Conservation (phyloP, 2,113 vertebrate species). For the Neogobius melanostomus region DNA sequence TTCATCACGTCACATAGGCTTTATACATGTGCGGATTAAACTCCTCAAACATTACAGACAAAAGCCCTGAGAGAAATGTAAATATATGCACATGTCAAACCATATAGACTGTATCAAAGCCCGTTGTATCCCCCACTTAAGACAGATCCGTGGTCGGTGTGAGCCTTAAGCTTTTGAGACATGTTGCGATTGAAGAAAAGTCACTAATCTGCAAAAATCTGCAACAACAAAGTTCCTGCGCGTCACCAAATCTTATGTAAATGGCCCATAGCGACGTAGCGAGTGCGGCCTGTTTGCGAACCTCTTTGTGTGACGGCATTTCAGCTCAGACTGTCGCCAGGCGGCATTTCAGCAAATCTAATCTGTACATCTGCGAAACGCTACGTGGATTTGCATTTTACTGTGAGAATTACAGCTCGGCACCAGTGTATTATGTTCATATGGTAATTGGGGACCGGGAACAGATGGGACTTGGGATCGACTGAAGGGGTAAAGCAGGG, state of each 20-base stretch:
- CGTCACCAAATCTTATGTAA: constrained; percentile 8
- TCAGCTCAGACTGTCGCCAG: background rate
- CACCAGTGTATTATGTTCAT: background rate
- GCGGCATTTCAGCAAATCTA: background rate
- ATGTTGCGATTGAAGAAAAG: constrained; percentile 2
- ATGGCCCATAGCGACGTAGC: constrained; percentile 16
- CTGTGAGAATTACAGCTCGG: background rate
- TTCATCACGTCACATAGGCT: background rate
- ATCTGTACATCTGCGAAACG: constrained; percentile 1
- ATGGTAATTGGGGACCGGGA: background rate
- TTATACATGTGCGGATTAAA: background rate
- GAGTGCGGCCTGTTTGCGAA: background rate
- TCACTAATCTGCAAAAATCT: constrained; percentile 41
- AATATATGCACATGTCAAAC: constrained; percentile 6
- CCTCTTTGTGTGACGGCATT: background rate
- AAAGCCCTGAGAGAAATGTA: background rate
- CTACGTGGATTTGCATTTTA: background rate
- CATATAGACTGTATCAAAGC: constrained; percentile 10
- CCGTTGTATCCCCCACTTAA: constrained; percentile 1
- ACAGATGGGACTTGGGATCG: background rate
- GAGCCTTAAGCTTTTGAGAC: constrained; percentile 15
- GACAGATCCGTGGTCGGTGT: constrained; percentile 11
- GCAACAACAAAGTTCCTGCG: constrained; percentile 14
- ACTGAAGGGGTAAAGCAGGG: no score
- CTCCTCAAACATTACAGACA: background rate